Base-by-base conservation (phyloP, 1,140 invertebrate genomes). In the Drosophila elegans region DNA sequence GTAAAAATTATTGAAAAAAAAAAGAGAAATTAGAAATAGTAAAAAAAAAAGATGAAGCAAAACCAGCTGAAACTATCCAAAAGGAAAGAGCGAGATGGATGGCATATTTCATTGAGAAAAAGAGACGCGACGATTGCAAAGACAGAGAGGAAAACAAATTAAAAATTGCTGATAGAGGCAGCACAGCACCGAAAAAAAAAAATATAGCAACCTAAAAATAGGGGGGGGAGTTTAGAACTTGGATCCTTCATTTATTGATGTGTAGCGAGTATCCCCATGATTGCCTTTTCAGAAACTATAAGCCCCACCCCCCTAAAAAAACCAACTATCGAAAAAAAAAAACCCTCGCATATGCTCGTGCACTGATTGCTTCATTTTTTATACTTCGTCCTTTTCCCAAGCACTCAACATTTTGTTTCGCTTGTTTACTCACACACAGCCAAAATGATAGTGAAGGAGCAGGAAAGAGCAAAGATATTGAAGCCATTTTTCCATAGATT, bases 161-260 rank as follows among this genome's bases (percentile, higher is more conserved):
- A 89, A 90, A 88, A 84, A 84, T 67, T 78, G 62, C 66, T 78
- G 44, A 21, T 60, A 57, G 68, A 62, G 51, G 67, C 73, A 63
- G 48, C 51, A 10, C 5, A 13, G 57, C 25, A 39, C 4, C 6
- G 13, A 29, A 49, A 12, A 53, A 25, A 25, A 2, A n/a, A 41
- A 13, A 46, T 13, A 45, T 12, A 16, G 21, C 12, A 38, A 25
- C 16, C 25, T 10, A 12, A 63, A 63, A 51, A 3, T 29, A 13
- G 10, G 6, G 21, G 10, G 6, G 16, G 12, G 49, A 21, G 16
- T 27, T 5, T 0, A 10, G 4, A 52, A 27, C 38, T 55, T 41
- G 71, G 32, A 61, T 74, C 72, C 67, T 89, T 84, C 84, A 84
- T 84, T 86, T 89, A 86, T 89, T 89, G 83, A 86, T 78, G 83